Conservation (phyloP, 2,113 vertebrate species). For the Lepus timidus region DNA sequence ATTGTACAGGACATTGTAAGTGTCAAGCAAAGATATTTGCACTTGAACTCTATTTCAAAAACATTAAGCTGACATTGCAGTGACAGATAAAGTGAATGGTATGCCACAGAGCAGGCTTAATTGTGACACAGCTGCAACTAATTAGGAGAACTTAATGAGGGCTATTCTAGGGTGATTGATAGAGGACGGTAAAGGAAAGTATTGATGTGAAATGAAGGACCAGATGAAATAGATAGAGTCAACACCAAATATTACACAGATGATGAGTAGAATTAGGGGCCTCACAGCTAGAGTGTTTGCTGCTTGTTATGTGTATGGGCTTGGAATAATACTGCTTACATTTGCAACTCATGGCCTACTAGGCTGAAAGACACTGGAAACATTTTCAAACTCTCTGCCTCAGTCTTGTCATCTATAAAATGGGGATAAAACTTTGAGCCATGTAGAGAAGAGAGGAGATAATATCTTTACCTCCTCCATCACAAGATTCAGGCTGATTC, state of each 20-base stretch:
- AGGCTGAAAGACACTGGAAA: background rate
- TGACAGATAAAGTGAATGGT: conserved; percentile 20
- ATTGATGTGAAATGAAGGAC: background rate
- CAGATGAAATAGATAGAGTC: background rate
- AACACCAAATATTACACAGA: background rate
- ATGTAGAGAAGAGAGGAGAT: background rate
- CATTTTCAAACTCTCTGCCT: conserved; percentile 11
- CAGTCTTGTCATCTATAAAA: conserved; percentile 4
- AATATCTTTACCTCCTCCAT: background rate
- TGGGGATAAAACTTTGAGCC: background rate
- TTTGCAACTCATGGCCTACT: background rate
- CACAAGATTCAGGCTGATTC: background rate
- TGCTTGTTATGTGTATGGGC: background rate
- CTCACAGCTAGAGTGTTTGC: background rate
- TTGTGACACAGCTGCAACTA: background rate
- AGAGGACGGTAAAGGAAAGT: background rate
- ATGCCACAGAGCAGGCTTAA: background rate
- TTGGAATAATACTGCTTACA: background rate
- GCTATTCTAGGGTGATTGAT: background rate
- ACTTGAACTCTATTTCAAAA: conserved; percentile 45
- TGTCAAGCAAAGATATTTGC: conserved; percentile 45
- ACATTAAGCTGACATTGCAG: background rate
- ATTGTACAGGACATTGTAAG: conserved; percentile 37
- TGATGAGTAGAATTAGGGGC: background rate
- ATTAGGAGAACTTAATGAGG: conserved; percentile 1